Evolutionary conservation across 1,140 invertebrate species (phyloP).

Genomic region (Drosophila quadrilineata): DNA sequence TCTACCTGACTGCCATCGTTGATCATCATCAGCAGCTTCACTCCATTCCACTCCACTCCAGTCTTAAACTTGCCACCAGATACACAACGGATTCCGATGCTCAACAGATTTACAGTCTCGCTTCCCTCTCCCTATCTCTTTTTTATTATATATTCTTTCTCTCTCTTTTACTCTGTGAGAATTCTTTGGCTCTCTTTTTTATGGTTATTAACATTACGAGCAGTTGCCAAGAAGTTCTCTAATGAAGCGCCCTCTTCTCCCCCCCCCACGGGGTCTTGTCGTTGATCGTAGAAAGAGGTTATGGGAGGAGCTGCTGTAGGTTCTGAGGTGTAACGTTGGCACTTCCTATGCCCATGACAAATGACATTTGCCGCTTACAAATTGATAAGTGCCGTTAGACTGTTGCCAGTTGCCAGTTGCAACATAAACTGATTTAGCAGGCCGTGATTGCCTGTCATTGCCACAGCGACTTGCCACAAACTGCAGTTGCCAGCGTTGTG

Average conservation of each 20-base stretch:
- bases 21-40: constrained; percentile 52
- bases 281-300: neutral
- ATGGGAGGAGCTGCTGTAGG: neutral
- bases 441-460: too few relatives aligned
- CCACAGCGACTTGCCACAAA: too few relatives aligned
- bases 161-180: constrained; percentile 18
- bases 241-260: constrained; percentile 54
- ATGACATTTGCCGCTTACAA: constrained; percentile 63
- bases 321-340: too few relatives aligned
- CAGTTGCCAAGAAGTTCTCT: constrained; percentile 16
- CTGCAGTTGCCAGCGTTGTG: too few relatives aligned
- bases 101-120: constrained; percentile 44
- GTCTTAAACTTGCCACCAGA: constrained; percentile 32
- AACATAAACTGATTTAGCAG: too few relatives aligned
- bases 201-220: constrained; percentile 55
- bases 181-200: constrained; percentile 56
- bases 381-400: constrained; percentile 73
- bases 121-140: neutral
- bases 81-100: constrained; percentile 59
- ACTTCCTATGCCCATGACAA: constrained; percentile 54
- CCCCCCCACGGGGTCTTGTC: constrained; percentile 14
- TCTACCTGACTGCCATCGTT: constrained; percentile 53
- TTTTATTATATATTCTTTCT: neutral
- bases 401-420: constrained; percentile 9
- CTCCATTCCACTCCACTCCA: constrained; percentile 8